Evolutionary conservation across 2,797 vertebrate species (phyloP).

Genomic region (Malacoraja senta): DNA sequence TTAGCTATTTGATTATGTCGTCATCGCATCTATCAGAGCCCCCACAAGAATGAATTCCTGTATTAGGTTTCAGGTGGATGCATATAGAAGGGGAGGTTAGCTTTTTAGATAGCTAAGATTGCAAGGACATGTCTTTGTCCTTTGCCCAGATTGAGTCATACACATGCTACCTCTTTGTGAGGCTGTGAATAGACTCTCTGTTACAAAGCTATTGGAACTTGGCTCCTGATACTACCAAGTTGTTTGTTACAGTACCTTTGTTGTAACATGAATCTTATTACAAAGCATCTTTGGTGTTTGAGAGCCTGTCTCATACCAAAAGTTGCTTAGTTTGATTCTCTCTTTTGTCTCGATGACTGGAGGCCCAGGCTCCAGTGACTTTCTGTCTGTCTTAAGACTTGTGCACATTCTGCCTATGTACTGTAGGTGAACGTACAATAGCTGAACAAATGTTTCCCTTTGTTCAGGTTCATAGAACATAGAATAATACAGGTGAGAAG

Average conservation of each 20-base stretch:
- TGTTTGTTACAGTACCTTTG: background rate
- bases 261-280: slow-evolving; percentile 9
- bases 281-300: background rate
- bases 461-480: background rate
- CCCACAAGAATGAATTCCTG: background rate
- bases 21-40: background rate
- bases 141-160: slow-evolving; percentile 24
- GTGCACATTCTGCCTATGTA: background rate
- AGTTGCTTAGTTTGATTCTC: background rate
- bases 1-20: background rate
- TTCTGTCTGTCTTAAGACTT: background rate
- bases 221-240: background rate
- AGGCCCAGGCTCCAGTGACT: background rate
- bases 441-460: background rate
- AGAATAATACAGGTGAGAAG: no score
- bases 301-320: background rate
- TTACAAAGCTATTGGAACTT: slow-evolving; percentile 1
- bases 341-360: background rate
- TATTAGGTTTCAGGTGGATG: background rate
- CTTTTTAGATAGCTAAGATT: slow-evolving; percentile 12
- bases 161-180: background rate
- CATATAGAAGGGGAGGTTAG: slow-evolving; percentile 8
- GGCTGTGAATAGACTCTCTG: slow-evolving; percentile 22
- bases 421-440: background rate
- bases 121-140: background rate